Evolutionary conservation across 2,888 invertebrate species (phyloP).

Genomic region (Perithous albicinctus): DNA sequence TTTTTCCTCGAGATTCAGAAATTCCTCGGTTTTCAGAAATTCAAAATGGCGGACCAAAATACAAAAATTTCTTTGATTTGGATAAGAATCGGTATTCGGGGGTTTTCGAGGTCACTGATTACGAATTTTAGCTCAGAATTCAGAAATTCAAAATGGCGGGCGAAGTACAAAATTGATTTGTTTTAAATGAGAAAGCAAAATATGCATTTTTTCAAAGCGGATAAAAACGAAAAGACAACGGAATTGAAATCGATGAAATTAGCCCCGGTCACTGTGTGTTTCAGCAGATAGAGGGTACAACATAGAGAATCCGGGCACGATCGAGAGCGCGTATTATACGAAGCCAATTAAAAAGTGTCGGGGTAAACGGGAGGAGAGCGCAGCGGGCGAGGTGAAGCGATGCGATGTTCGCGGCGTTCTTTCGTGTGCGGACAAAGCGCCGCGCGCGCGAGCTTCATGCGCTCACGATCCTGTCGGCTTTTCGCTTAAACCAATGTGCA

Average conservation of each 20-base stretch:
- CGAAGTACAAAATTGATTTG: too few relatives aligned
- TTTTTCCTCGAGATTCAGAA: too few relatives aligned
- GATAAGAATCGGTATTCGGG: too few relatives aligned
- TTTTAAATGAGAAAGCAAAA: too few relatives aligned
- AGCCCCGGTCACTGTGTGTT: not conserved
- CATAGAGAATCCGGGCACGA: constrained; percentile 37
- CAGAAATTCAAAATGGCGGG: too few relatives aligned
- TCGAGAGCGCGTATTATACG: constrained; percentile 49
- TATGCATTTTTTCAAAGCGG: too few relatives aligned
- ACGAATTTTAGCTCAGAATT: too few relatives aligned
- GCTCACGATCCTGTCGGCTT: constrained; percentile 14
- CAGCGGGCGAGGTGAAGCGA: constrained; percentile 38
- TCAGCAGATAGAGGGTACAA: not conserved
- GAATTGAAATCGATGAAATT: not conserved
- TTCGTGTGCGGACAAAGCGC: constrained; percentile 46
- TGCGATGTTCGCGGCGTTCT: constrained; percentile 44
- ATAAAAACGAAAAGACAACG: too few relatives aligned
- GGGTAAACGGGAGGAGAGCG: constrained; percentile 42
- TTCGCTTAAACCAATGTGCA: constrained; percentile 3
- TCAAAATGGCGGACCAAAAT: too few relatives aligned
- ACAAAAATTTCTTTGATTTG: too few relatives aligned
- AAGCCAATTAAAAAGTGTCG: constrained; percentile 63
- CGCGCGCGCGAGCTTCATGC: constrained; percentile 37
- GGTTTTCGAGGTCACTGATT: too few relatives aligned
- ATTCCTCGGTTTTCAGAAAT: too few relatives aligned